phyloP scores from a whole-genome alignment of 2,113 vertebrate genomes.

The Rhegmatorhina hoffmannsi region DNA sequence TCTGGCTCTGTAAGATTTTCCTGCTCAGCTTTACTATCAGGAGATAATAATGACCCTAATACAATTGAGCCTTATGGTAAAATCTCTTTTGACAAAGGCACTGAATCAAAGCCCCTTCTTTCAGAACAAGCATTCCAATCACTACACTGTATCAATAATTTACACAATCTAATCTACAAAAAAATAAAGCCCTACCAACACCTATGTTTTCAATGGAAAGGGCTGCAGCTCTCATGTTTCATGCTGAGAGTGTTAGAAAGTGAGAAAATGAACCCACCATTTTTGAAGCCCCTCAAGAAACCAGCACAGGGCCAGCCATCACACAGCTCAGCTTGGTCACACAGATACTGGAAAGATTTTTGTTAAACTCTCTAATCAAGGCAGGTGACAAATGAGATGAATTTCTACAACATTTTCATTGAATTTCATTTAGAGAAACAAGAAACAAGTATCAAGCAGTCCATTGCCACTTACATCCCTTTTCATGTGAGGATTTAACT shows the following conservation, averaged over 20 bases:
- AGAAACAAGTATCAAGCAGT: background rate
- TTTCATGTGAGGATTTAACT: background rate
- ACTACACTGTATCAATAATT: background rate
- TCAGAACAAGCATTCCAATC: background rate
- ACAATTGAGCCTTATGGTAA: background rate
- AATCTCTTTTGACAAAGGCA: background rate
- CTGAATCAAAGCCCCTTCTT: background rate
- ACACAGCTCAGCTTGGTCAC: background rate
- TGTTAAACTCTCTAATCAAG: background rate
- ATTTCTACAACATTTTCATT: background rate
- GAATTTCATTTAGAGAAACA: background rate
- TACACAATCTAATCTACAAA: background rate
- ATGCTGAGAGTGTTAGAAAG: background rate
- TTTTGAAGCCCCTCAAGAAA: background rate
- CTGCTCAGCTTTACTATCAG: background rate
- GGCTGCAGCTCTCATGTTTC: background rate
- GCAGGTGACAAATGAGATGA: background rate
- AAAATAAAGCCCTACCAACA: background rate
- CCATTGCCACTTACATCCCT: background rate
- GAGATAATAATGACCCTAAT: background rate
- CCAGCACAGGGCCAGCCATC: background rate
- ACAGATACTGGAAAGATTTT: background rate
- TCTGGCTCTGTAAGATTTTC: background rate
- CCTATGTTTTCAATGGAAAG: background rate
- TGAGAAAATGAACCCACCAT: rapidly evolving